Evolutionary conservation across 1,140 invertebrate species (phyloP).

Genomic region (Diprion similis): DNA sequence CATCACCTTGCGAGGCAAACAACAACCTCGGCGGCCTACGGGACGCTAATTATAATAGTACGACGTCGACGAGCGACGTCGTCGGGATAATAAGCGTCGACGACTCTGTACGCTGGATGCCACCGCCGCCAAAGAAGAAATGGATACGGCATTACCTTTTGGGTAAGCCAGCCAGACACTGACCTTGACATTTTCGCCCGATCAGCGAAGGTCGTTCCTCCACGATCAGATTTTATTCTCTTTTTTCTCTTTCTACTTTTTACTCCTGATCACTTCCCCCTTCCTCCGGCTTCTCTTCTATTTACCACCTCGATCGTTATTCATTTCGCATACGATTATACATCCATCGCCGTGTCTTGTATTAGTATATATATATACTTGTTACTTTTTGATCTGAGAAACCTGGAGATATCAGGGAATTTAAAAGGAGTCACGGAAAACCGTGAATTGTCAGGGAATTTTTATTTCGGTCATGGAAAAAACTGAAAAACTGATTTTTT

Average conservation of each 20-base stretch:
- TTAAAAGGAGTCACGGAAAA: background rate
- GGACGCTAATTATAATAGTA: background rate
- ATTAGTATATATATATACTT: too few species aligned
- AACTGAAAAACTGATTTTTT: too few species aligned
- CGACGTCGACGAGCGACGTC: conserved; percentile 24
- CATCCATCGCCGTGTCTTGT: too few species aligned
- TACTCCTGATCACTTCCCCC: too few species aligned
- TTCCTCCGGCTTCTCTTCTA: too few species aligned
- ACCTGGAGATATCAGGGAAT: too few species aligned
- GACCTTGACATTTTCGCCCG: background rate
- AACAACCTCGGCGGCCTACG: conserved; percentile 25
- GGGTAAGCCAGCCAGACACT: conserved; percentile 51
- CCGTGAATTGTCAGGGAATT: background rate
- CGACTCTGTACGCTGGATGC: conserved; percentile 43
- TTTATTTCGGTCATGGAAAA: too few species aligned
- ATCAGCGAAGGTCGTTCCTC: background rate
- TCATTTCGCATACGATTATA: background rate
- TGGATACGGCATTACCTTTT: conserved; percentile 75
- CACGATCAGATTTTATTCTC: too few species aligned
- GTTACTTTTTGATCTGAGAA: too few species aligned
- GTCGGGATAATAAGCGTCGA: conserved; percentile 32
- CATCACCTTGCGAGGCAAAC: conserved; percentile 24
- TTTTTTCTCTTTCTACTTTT: too few species aligned
- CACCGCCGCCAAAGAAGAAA: conserved; percentile 74
- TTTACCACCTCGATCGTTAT: background rate